These are phyloP conservation scores for Pionites leucogaster DNA, from an alignment of 2,113 vertebrate genomes.

Conservation along the genomic window DNA sequence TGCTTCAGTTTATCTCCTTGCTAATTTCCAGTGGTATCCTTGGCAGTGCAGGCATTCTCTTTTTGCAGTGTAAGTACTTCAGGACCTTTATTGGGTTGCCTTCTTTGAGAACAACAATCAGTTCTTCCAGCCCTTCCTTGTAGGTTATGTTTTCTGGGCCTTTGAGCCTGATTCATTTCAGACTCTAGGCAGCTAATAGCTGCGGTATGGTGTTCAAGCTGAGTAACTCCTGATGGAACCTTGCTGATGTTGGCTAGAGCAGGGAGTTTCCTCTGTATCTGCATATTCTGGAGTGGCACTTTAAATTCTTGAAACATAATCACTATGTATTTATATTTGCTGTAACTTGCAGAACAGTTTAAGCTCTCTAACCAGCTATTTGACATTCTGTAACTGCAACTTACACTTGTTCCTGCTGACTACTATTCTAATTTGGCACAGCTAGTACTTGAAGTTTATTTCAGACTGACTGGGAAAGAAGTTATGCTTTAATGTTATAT, in stretches of 20 bases:
- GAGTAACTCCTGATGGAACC: background rate
- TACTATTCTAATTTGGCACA: background rate
- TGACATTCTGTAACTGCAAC: background rate
- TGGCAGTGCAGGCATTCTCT: background rate
- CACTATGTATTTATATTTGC: background rate
- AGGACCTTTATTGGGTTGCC: background rate
- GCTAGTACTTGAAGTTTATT: background rate
- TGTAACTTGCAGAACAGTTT: background rate
- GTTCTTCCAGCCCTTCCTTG: background rate
- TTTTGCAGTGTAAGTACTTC: background rate
- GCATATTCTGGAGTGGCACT: background rate
- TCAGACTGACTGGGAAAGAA: background rate
- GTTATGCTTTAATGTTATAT: background rate
- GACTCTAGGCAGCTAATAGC: background rate
- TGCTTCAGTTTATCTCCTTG: background rate
- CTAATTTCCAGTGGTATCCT: background rate
- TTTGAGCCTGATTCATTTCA: background rate
- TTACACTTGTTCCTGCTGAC: background rate
- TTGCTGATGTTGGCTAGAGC: background rate
- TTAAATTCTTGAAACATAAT: background rate
- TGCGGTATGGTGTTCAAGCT: background rate
- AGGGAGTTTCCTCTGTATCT: background rate
- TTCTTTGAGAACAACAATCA: background rate
- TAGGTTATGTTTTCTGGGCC: background rate
- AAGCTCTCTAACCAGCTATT: background rate